Base-by-base conservation (phyloP, 2,888 invertebrate genomes). In the Zootermopsis nevadensis region DNA sequence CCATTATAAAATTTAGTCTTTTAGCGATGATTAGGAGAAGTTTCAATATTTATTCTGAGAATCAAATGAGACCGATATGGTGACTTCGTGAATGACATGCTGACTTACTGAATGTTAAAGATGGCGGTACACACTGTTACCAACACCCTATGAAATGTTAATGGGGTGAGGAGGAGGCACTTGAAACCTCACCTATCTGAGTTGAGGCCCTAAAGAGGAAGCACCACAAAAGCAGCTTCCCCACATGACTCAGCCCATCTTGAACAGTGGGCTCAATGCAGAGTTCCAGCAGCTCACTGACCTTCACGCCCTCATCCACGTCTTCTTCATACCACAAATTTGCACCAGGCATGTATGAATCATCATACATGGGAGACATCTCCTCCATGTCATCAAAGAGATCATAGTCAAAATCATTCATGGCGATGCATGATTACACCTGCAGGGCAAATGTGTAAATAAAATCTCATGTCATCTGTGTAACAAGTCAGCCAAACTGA, bases 191-290 rank as follows among this genome's bases (percentile, higher is more conserved):
- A 88, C 88, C 86, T 81, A 87, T 83, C 85, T 87, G 87, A 24
- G 87, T 87, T 0, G 86, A 85, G 31, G 87, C 85, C 83, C 87
- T 86, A 81, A 88, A 88, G 30, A 88, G 66, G 53, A 87, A 83
- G 81, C 87, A 87, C 85, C 87, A 87, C 53, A 87, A 84, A 30
- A 88, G 84, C 19, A 87, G 85, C 80, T 87, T 87, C 66, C 86
- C 86, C 27, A 87, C 84, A 85, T 88, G 88, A 83, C 86, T 84
- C 22, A 87, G 83, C 19, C 87, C 88, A 85, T 87, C 87, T 72
- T 84, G 84, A 27, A 87, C 42, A 0, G 87, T 88, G 1, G 88
- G 88, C 72, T 87, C 85, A n/a, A 88, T 84, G 77, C 88, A 88
- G 31, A 87, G 85, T 67, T 87, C 86, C 31, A 87, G 85, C 22